These are phyloP conservation scores for Calcarius ornatus DNA, from an alignment of 2,113 vertebrate genomes.

Conservation along the genomic window DNA sequence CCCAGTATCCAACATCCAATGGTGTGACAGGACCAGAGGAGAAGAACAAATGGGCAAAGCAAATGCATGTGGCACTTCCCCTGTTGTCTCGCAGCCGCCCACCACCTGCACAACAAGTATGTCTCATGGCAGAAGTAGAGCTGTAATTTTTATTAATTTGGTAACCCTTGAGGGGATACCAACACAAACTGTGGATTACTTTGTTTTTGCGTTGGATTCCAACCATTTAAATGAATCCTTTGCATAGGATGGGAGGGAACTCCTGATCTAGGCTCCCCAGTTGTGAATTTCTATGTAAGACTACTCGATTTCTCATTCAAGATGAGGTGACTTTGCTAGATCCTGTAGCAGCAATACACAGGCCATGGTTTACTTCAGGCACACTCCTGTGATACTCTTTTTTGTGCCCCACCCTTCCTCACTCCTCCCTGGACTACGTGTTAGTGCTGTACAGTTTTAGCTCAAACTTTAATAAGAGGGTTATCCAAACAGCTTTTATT, in stretches of 20 bases:
- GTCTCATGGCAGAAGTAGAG: neutral
- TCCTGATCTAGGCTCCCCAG: neutral
- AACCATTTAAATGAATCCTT: neutral
- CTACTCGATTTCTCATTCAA: neutral
- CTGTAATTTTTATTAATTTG: neutral
- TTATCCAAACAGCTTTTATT: neutral
- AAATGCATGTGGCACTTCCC: neutral
- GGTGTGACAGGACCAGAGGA: neutral
- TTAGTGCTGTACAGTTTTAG: neutral
- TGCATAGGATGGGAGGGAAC: neutral
- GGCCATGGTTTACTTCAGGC: neutral
- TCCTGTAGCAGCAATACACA: neutral
- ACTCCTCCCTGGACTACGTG: neutral
- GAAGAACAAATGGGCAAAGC: neutral
- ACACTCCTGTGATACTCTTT: neutral
- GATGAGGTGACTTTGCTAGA: neutral
- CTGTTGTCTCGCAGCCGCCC: neutral
- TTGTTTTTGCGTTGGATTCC: accelerated
- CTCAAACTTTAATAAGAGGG: neutral
- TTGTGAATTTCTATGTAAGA: neutral
- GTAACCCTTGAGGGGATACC: neutral
- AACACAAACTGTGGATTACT: neutral
- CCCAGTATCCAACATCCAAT: neutral
- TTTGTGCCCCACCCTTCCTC: neutral
- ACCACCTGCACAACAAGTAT: neutral